Evolutionary conservation across 2,113 vertebrate genomes (phyloP), one percentile per base, ranked within the genome.

Genomic region (Xiphias gladius): DNA sequence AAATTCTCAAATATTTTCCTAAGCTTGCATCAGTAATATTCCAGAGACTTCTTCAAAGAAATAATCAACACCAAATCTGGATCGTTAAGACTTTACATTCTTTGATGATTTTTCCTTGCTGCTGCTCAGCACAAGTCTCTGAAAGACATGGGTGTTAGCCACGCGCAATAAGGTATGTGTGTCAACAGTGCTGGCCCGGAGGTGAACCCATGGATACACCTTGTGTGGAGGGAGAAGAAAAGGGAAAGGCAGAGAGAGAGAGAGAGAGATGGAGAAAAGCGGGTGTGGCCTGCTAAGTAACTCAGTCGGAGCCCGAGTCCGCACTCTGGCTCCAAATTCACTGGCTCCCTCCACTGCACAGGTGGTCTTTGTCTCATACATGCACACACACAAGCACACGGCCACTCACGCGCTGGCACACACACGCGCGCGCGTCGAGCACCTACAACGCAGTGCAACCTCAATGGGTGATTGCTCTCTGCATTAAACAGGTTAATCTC

Each of bases 221-320:
- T 92, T 81, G 83, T 84, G 73, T 81, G 89, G 88, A 89, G 89
- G 82, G 84, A 88, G 92, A 88, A 93, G 86, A 89, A 93, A 91
- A 93, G 88, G 80, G 90, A 90, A 92, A 94, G 88, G 88, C 79
- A 77, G 69, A 63, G 22, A 24, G 48, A 50, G 48, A 50, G 58
- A 74, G 66, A 52, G 74, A 84, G 86, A 79, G 70, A 88, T 66
- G 75, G 84, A 88, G 82, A 62, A 86, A 86, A 83, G 82, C 83
- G 86, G 93, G 94, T 87, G 94, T 89, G 92, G 82, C 79, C 84
- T 88, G 68, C 83, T 93, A 80, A 93, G 88, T 94, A 90, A 94
- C 87, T 92, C 82, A 88, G 87, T 79, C 85, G 55, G 80, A 90
- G 79, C 82, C 32, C 11, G 83, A 82, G 78, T 86, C 82, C 88